phyloP scores from a whole-genome alignment of 2,888 invertebrate species.

The Heteromurus nitidus region DNA sequence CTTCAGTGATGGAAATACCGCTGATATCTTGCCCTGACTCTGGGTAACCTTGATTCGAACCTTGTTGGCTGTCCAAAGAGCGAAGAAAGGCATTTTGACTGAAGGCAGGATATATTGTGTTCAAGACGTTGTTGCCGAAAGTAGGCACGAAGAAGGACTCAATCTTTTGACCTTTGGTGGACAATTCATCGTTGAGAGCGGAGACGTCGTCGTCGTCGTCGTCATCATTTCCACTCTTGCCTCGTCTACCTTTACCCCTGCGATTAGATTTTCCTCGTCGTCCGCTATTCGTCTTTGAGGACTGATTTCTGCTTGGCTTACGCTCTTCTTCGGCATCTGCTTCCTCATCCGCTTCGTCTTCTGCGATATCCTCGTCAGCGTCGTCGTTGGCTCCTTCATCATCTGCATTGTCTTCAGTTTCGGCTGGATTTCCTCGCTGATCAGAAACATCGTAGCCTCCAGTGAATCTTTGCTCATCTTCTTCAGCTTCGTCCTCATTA shows the following conservation, averaged over 20 bases:
- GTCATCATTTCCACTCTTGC: neutral
- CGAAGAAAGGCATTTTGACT: constrained; percentile 31
- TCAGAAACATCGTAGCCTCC: no score
- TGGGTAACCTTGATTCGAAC: constrained; percentile 23
- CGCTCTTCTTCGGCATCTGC: neutral
- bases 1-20: constrained; percentile 8
- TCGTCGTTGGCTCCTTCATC: constrained; percentile 5
- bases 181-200: neutral
- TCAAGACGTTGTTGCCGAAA: constrained; percentile 38
- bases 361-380: neutral
- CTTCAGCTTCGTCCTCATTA: neutral
- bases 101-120: constrained; percentile 37
- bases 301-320: neutral
- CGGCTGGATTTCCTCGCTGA: neutral
- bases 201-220: constrained; percentile 23
- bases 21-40: constrained; percentile 26
- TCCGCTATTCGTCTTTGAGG: constrained; percentile 7
- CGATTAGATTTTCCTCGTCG: constrained; percentile 5
- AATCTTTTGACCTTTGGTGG: constrained; percentile 6
- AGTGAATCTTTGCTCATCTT: constrained; percentile 6
- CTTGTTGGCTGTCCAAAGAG: constrained; percentile 20
- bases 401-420: neutral
- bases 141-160: constrained; percentile 26
- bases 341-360: neutral
- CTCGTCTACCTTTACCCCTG: neutral